Evolutionary conservation across 2,888 invertebrate species (phyloP), one percentile per base, ranked within the genome.

Genomic region (Heliconius cydno): DNA sequence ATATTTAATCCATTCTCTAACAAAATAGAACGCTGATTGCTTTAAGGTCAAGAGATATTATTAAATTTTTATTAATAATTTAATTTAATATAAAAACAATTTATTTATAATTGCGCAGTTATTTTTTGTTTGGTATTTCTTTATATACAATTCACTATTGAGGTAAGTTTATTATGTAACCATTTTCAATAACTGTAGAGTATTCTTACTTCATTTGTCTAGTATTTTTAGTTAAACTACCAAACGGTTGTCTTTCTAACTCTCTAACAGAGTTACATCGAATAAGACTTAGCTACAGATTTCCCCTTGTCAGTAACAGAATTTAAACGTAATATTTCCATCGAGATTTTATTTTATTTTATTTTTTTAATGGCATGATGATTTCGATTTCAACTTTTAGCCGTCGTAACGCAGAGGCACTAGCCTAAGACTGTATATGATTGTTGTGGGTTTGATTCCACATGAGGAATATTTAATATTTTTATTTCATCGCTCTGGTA

Each of bases 21-120:
- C 77, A 76, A 83, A 83, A 79, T 82, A 77, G 79, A 82, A 67
- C 75, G 80, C 68, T 81, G 81, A 83, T 83, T 82, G 79, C 67
- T 65, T 77, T 81, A 80, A 84, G 83, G 83, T 82, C 83, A 7
- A 71, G 46, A 77, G 79, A 74, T 78, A 81, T 60, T 15, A 81
- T 60, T 9, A 25, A 13, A 38, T 60, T 60, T 57, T 73, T 60
- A 60, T 60, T 60, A 10, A 60, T 41, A 12, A 41, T 41, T 41
- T n/a, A n/a, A 34, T 60, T n/a, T 60, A 15, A 38, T 28, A 73
- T 34, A 60, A 38, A 57, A 72, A 30, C 6, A n/a, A 52, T 57
- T 5, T 15, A 70, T 41, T 12, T n/a, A 34, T 72, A 57, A 34
- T 25, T 25, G 15, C 2, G 2, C 38, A 25, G 41, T 46, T 46